These are phyloP conservation scores for Platygyra sinensis DNA, from an alignment of 64 coral and sea anemone species.

Conservation along the genomic window DNA sequence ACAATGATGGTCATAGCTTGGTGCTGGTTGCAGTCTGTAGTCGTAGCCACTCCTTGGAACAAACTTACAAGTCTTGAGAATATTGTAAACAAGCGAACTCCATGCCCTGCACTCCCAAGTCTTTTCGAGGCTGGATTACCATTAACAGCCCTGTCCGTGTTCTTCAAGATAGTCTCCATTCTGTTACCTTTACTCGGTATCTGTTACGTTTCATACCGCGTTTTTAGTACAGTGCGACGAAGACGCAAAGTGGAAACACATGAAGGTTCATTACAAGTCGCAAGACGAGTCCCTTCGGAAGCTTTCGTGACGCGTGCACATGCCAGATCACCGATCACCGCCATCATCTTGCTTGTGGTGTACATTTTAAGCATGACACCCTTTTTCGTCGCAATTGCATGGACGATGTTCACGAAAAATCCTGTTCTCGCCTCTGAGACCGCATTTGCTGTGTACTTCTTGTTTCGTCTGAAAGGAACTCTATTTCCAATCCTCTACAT, in stretches of 20 bases:
- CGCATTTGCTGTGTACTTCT: constrained; percentile 47
- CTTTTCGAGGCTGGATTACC: constrained; percentile 44
- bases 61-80: neutral
- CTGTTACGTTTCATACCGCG: constrained; percentile 46
- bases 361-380: constrained; percentile 52
- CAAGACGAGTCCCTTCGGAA: constrained; percentile 30
- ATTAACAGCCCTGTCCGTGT: constrained; percentile 11
- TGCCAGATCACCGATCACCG: constrained; percentile 45
- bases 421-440: neutral
- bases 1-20: constrained; percentile 31
- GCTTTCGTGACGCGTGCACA: constrained; percentile 49
- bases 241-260: constrained; percentile 57
- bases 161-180: constrained; percentile 51
- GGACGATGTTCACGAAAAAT: constrained; percentile 25
- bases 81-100: neutral
- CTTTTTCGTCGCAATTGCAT: constrained; percentile 53
- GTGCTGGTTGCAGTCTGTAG: constrained; percentile 61
- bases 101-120: constrained; percentile 23
- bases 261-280: constrained; percentile 12
- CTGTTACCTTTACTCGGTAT: constrained; percentile 45
- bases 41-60: constrained; percentile 62
- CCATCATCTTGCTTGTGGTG: constrained; percentile 50
- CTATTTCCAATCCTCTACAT: constrained; percentile 82
- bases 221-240: constrained; percentile 52
- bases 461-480: constrained; percentile 63